Conservation (phyloP, 30 jellyfish, hydroid and myxozoan genomes). For the Clytia hemisphaerica region DNA sequence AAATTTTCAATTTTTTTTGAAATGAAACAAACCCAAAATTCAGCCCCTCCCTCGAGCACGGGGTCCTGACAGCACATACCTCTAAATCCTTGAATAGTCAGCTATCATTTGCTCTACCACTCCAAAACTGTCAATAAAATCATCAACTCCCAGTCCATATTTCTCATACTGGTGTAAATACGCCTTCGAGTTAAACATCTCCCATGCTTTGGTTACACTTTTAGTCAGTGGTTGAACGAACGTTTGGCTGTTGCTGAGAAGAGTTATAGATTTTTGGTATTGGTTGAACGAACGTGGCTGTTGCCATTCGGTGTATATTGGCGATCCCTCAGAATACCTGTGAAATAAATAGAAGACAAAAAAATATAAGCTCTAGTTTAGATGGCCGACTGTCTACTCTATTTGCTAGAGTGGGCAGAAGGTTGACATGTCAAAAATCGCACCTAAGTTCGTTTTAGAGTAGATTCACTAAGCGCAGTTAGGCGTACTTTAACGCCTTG, state of each 20-base stretch:
- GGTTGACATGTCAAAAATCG: too few species aligned
- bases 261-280: constrained; percentile 80
- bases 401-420: too few species aligned
- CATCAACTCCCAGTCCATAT: constrained; percentile 88
- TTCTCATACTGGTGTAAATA: constrained; percentile 78
- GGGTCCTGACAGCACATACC: too few species aligned
- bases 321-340: not conserved
- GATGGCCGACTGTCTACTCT: too few species aligned
- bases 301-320: constrained; percentile 46
- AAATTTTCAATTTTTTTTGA: too few species aligned
- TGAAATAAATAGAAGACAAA: not conserved
- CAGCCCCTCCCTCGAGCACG: too few species aligned
- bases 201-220: constrained; percentile 78
- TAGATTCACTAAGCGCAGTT: too few species aligned
- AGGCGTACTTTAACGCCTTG: too few species aligned
- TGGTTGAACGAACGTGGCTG: constrained; percentile 73
- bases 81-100: constrained; percentile 44
- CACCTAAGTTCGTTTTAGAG: too few species aligned
- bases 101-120: constrained; percentile 70
- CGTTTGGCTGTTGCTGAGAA: constrained; percentile 79
- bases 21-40: too few species aligned
- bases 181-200: constrained; percentile 86
- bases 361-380: too few species aligned
- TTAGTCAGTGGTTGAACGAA: constrained; percentile 54
- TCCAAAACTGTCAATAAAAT: constrained; percentile 83